Conservation (phyloP, 2,797 vertebrate species). For the Ceryle rudis region DNA sequence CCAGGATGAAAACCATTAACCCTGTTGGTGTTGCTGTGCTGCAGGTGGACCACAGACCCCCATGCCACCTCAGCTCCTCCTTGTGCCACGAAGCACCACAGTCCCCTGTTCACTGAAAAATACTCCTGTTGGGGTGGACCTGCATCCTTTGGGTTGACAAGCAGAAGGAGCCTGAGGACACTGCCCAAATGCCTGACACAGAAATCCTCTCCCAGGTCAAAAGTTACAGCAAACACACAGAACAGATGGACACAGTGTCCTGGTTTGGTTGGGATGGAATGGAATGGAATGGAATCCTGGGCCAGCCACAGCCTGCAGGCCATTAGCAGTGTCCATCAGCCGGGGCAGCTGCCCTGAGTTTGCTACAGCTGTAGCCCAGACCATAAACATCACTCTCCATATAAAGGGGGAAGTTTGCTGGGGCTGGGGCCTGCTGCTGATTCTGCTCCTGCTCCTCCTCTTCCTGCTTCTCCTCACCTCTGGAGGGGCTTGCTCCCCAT, state of each 20-base stretch:
- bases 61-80: neutral
- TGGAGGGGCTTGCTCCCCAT: neutral
- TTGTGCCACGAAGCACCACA: rapidly evolving
- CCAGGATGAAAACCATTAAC: neutral
- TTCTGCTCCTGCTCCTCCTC: neutral
- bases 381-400: neutral
- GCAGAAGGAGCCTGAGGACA: neutral
- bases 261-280: neutral
- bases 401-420: neutral
- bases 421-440: neutral
- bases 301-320: neutral
- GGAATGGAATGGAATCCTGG: neutral
- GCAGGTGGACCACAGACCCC: neutral
- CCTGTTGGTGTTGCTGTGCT: neutral
- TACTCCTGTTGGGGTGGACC: rapidly evolving
- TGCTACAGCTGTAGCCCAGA: neutral
- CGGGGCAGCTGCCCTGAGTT: neutral
- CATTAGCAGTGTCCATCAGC: neutral
- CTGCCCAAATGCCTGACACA: neutral
- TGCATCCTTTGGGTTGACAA: neutral
- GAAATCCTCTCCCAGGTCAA: neutral
- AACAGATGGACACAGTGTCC: neutral
- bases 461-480: neutral
- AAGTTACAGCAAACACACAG: neutral
- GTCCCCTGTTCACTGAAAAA: rapidly evolving